Evolutionary conservation across 92 coral and sea anemone species (phyloP).

Genomic region (Nematostella vectensis): DNA sequence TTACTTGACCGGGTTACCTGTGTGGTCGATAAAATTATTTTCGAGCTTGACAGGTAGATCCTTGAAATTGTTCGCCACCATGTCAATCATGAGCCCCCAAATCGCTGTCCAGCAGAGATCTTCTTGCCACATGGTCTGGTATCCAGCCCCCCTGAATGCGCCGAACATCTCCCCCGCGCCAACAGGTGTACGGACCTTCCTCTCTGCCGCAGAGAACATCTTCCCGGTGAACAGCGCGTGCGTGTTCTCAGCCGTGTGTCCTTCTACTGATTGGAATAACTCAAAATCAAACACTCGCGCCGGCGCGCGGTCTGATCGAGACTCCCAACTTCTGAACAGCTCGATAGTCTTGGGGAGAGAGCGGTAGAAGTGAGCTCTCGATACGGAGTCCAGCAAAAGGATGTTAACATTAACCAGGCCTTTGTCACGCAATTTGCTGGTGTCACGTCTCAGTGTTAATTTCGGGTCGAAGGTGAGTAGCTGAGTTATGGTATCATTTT

Average conservation of each 20-base stretch:
- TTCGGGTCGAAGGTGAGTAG: constrained; percentile 54
- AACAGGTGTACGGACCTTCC: not conserved
- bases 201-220: constrained; percentile 34
- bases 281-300: constrained; percentile 70
- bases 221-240: constrained; percentile 68
- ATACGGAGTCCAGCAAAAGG: constrained; percentile 62
- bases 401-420: constrained; percentile 58
- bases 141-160: constrained; percentile 15
- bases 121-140: constrained; percentile 57
- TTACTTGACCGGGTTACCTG: no score
- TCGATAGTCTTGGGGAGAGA: constrained; percentile 70
- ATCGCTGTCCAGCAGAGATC: constrained; percentile 52
- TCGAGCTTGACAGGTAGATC: constrained; percentile 19
- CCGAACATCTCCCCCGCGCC: constrained; percentile 17
- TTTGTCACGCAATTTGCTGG: constrained; percentile 16
- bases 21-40: constrained; percentile 39
- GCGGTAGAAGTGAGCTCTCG: constrained; percentile 88
- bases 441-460: constrained; percentile 34
- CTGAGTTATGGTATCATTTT: constrained; percentile 29
- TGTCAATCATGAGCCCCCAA: constrained; percentile 37
- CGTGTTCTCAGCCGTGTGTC: constrained; percentile 70
- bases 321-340: constrained; percentile 44
- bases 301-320: constrained; percentile 19
- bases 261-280: constrained; percentile 79
- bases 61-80: constrained; percentile 17